phyloP scores from a whole-genome alignment of 2,113 vertebrate genomes.

The Rhizomys pruinosus region DNA sequence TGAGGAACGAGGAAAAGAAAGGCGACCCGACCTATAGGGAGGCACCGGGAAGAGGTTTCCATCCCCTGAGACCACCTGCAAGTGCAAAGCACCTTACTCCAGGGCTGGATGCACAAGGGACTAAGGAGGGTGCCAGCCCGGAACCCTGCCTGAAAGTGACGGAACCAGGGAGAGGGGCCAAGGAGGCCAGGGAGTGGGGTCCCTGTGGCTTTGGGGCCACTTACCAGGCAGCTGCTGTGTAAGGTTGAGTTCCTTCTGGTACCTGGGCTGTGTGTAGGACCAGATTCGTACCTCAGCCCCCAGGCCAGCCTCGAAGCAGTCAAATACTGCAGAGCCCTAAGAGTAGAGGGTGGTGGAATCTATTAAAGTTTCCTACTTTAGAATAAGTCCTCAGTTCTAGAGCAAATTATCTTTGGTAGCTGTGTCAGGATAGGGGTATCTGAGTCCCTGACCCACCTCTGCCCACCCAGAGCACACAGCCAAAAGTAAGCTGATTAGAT shows the following conservation, averaged over 20 bases:
- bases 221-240: conserved; percentile 85
- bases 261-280: conserved; percentile 61
- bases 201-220: conserved; percentile 29
- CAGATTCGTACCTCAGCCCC: conserved; percentile 80
- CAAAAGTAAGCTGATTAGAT: background rate
- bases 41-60: background rate
- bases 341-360: conserved; percentile 20
- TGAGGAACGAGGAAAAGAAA: background rate
- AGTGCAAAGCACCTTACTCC: background rate
- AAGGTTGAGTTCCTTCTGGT: conserved; percentile 73
- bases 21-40: background rate
- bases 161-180: background rate
- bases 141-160: background rate
- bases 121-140: background rate
- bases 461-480: background rate
- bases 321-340: conserved; percentile 85
- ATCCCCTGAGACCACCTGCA: conserved; percentile 24
- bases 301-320: conserved; percentile 83
- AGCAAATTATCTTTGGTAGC: background rate
- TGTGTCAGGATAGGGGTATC: background rate
- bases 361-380: background rate
- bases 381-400: background rate
- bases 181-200: background rate
- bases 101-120: background rate
- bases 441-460: background rate